Evolutionary conservation across 1,140 invertebrate species (phyloP).

Genomic region (Neoseiulus cucumeris): DNA sequence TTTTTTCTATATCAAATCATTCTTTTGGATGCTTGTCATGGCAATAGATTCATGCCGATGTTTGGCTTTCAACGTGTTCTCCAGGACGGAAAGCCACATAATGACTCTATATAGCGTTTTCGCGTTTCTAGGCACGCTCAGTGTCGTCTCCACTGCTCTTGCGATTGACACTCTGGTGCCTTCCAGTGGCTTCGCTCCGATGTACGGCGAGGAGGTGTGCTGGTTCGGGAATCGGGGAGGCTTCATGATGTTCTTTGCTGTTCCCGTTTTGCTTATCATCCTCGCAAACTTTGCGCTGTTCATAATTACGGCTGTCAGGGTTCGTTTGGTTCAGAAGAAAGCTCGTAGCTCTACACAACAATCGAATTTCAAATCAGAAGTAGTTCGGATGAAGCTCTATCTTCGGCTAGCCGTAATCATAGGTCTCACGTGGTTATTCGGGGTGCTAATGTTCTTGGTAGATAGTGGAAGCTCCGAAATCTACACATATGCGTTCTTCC

Average conservation of each 20-base stretch:
- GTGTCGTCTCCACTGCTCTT: neutral
- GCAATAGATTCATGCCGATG: slow-evolving; percentile 25
- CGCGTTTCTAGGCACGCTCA: neutral
- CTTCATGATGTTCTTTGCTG: slow-evolving; percentile 19
- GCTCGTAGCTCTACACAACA: neutral
- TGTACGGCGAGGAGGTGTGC: slow-evolving; percentile 14
- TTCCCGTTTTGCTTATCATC: slow-evolving; percentile 18
- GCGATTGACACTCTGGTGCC: neutral
- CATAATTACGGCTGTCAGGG: slow-evolving; percentile 16
- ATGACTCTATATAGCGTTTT: neutral
- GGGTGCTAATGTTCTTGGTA: slow-evolving; percentile 24
- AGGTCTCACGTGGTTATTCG: slow-evolving; percentile 32
- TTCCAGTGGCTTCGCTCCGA: neutral
- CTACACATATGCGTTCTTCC: slow-evolving; percentile 24
- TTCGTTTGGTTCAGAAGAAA: slow-evolving; percentile 13
- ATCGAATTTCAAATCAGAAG: slow-evolving; percentile 18
- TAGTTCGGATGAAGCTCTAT: slow-evolving; percentile 27
- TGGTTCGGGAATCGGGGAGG: slow-evolving; percentile 15
- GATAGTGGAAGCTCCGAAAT: slow-evolving; percentile 12
- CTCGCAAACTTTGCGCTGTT: slow-evolving; percentile 20
- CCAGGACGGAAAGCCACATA: neutral
- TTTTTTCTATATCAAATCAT: slow-evolving; percentile 26
- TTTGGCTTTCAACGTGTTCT: slow-evolving; percentile 1
- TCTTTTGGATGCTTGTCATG: slow-evolving; percentile 32
- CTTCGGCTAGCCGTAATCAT: slow-evolving; percentile 31